A percentile compares a stretch with the other conserved stretches of the same genome.
These are phyloP conservation scores for Lasioglossum pauxillum DNA, from an alignment of 2,888 invertebrate genomes.

Conservation along the genomic window DNA sequence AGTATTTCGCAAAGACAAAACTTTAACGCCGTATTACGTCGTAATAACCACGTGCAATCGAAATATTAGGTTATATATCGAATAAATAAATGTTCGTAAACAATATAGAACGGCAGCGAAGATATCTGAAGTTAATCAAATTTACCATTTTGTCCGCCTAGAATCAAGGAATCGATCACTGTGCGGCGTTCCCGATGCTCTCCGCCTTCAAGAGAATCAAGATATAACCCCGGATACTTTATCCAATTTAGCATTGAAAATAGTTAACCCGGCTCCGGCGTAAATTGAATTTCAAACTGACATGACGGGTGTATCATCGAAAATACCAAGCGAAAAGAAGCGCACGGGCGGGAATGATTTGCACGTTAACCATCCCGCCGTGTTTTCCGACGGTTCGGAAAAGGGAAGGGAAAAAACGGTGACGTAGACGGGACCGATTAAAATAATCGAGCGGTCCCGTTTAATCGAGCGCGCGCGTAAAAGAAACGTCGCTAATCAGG, in stretches of 20 bases:
- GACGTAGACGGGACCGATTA: conserved; percentile 4
- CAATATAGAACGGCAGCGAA: too few relatives aligned
- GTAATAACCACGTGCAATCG: too few relatives aligned
- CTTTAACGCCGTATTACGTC: too few relatives aligned
- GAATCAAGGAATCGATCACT: too few relatives aligned
- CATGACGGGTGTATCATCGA: conserved; percentile 1
- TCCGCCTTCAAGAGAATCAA: neutral
- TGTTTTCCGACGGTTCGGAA: neutral
- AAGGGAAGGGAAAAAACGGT: neutral
- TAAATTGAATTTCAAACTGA: neutral
- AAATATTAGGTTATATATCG: too few relatives aligned
- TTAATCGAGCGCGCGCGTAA: conserved; percentile 14
- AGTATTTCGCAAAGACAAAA: too few relatives aligned
- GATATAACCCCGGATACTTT: neutral
- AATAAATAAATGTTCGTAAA: too few relatives aligned
- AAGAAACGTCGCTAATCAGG: conserved; percentile 51
- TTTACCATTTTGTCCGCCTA: too few relatives aligned
- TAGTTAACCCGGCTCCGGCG: neutral
- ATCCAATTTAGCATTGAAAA: neutral
- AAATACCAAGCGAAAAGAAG: neutral
- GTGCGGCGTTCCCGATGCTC: too few relatives aligned
- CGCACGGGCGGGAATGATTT: neutral
- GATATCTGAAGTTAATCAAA: too few relatives aligned
- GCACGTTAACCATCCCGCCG: neutral
- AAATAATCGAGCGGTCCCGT: neutral